These are phyloP conservation scores for Anhinga rufa DNA, from an alignment of 2,113 vertebrate genomes.

Conservation along the genomic window DNA sequence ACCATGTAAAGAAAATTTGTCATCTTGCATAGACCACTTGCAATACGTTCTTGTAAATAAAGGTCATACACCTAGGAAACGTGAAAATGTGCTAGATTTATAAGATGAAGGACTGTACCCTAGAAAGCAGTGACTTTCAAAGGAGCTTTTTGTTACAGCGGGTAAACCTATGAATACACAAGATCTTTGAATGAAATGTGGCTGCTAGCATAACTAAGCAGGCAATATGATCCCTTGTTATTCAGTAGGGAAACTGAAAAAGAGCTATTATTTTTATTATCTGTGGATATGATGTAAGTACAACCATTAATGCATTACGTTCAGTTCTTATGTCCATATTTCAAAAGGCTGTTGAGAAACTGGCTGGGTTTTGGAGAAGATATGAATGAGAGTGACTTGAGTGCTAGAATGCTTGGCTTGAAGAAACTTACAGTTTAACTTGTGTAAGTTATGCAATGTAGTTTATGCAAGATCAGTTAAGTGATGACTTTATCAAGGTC, in stretches of 20 bases:
- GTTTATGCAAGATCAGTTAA: not conserved
- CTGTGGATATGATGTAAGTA: not conserved
- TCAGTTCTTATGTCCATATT: not conserved
- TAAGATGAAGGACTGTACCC: not conserved
- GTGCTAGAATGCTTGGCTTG: not conserved
- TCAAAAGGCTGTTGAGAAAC: not conserved
- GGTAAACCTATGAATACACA: not conserved
- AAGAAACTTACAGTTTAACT: not conserved
- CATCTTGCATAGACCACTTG: not conserved
- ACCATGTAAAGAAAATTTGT: not conserved
- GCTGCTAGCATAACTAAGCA: not conserved
- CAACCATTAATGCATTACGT: not conserved
- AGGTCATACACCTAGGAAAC: not conserved
- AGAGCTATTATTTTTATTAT: not conserved
- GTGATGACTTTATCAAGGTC: not conserved
- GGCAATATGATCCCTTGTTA: not conserved
- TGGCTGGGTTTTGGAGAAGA: not conserved
- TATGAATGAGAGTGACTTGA: not conserved
- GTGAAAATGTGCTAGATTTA: not conserved
- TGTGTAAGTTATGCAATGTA: not conserved
- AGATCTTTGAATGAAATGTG: not conserved
- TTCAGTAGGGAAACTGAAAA: not conserved
- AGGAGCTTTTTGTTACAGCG: not conserved
- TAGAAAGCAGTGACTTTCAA: not conserved
- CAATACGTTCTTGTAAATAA: not conserved